Percentiles rank a stretch among this genome's conserved stretches.
These are phyloP conservation scores for Heptranchias perlo DNA, from an alignment of 2,113 vertebrate species.

Conservation along the genomic window DNA sequence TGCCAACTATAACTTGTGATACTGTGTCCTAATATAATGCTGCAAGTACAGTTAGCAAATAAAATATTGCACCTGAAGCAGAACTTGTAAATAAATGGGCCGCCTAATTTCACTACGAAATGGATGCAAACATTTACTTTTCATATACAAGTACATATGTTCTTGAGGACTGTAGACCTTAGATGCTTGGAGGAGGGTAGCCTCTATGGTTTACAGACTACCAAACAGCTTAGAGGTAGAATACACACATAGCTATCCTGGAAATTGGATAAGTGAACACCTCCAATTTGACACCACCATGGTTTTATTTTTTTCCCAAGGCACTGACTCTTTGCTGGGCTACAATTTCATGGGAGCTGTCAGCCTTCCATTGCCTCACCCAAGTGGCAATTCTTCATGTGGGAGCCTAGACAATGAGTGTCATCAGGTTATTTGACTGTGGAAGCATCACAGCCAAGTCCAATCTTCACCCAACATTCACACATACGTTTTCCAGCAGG, in stretches of 20 bases:
- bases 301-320: background rate
- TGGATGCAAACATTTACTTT: background rate
- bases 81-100: background rate
- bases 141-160: background rate
- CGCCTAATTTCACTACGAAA: background rate
- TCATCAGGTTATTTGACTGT: background rate
- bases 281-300: background rate
- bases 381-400: background rate
- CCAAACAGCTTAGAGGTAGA: background rate
- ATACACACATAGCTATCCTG: background rate
- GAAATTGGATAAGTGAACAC: background rate
- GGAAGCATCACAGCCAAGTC: background rate
- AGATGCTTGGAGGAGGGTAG: background rate
- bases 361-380: background rate
- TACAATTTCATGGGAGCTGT: background rate
- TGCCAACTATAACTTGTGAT: background rate
- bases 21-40: too few relatives aligned
- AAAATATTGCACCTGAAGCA: background rate
- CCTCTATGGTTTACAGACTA: background rate
- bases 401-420: background rate
- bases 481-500: background rate
- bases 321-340: background rate
- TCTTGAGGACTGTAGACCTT: background rate
- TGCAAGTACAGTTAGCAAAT: background rate
- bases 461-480: background rate